Evolutionary conservation across 2,888 invertebrate species (phyloP), one percentile per base, ranked within the genome.

Genomic region (Melieria picta): DNA sequence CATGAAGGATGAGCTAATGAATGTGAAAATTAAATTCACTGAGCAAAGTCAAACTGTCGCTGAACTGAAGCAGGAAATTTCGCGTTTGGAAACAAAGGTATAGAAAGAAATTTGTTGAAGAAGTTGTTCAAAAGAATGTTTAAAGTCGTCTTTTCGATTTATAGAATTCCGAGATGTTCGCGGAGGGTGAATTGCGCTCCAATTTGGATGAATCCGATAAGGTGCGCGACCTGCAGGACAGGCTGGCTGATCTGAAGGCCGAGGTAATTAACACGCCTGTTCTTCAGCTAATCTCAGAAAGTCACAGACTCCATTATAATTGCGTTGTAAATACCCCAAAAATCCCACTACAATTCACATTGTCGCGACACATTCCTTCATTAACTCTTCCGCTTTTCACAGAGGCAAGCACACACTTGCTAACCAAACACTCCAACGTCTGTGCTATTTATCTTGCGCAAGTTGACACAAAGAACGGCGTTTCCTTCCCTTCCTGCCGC

Each of bases 41-140:
- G 99, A 99, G 84, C 95, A 96, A 82, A 93, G 96, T 72, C 98
- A 98, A 87, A 91, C 93, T 73, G 93, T 98, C 74, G 98, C 97
- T 4, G 98, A 98, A 86, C 90, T 98, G 43, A 94, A 94, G 77
- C 96, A 96, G 80, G 96, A 96, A 88, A 95, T 99, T 73, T 96
- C 98, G 7, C 93, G 95, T 82, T 90, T 97, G 78, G 98, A 98
- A 88, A 90, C 95, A 77, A 96, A 96, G 90, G 97, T 95, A 76
- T 42, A 66, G 13, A 61, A 63, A 61, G 50, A 7, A 13, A 5
- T 52, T 60, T 48, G 30, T 52, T 50, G 11, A 5, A 56, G 16
- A 11, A 30, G 30, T 30, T 30, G 30, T 30, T 30, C 1, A 2
- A 30, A 30, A 30, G 30, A 30, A 30, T 30, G 30, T 30, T 30